phyloP scores from a whole-genome alignment of 2,888 invertebrate genomes.

The Pinctada fucata region DNA sequence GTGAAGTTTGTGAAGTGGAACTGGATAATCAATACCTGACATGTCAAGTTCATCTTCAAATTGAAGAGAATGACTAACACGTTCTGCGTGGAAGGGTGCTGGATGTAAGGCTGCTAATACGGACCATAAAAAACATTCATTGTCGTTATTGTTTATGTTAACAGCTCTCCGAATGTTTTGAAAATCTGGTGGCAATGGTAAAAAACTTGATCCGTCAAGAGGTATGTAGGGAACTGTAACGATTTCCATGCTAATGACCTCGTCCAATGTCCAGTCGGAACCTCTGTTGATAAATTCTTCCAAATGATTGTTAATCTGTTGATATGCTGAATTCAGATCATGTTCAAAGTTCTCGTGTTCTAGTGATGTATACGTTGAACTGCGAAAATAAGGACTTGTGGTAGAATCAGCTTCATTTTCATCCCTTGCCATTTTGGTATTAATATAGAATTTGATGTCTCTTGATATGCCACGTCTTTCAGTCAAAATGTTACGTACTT shows the following conservation, averaged over 20 bases:
- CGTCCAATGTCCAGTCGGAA: conserved; percentile 31
- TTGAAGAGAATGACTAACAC: too few species aligned
- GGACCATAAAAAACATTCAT: conserved; percentile 30
- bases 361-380: conserved; percentile 28
- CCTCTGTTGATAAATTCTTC: too few species aligned
- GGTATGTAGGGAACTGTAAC: conserved; percentile 31
- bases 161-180: conserved; percentile 22
- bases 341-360: too few species aligned
- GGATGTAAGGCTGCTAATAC: too few species aligned
- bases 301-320: too few species aligned
- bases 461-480: not conserved
- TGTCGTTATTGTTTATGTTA: conserved; percentile 37
- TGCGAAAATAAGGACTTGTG: conserved; percentile 38
- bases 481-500: conserved; percentile 4
- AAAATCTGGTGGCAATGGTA: conserved; percentile 29
- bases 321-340: too few species aligned
- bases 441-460: conserved; percentile 29
- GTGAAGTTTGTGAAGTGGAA: too few species aligned
- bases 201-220: conserved; percentile 34
- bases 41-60: too few species aligned
- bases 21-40: too few species aligned
- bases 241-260: conserved; percentile 36
- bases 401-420: conserved; percentile 14
- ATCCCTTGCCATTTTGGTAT: conserved; percentile 22
- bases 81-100: not conserved